A percentile compares a stretch with the other conserved stretches of the same genome.
phyloP scores from a whole-genome alignment of 2,797 vertebrate species.

The Pseudochromis fuscus region DNA sequence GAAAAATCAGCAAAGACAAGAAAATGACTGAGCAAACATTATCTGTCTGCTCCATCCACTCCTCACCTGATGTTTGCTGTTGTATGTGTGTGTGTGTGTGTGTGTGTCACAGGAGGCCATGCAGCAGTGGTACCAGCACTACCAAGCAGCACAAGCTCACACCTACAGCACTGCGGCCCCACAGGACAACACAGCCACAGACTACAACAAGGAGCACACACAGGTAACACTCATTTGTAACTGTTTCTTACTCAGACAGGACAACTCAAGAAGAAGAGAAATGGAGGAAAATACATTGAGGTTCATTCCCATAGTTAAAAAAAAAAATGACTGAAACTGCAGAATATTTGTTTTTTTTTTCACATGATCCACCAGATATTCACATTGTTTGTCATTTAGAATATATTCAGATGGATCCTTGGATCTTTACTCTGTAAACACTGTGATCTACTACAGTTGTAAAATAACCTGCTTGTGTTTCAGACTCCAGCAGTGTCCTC shows the following conservation, averaged over 20 bases:
- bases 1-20: conserved; percentile 21
- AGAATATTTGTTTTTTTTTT: no score
- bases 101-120: conserved; percentile 82
- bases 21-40: conserved; percentile 34
- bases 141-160: conserved; percentile 84
- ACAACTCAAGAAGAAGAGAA: background rate
- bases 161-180: conserved; percentile 76
- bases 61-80: conserved; percentile 12
- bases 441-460: background rate
- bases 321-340: no score
- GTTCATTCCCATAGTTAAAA: background rate
- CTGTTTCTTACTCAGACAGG: background rate
- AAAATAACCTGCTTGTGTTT: conserved; percentile 30
- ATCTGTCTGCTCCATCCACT: conserved; percentile 9
- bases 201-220: conserved; percentile 85
- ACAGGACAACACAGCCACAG: conserved; percentile 75
- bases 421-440: background rate
- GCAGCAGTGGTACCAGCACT: conserved; percentile 90
- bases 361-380: background rate
- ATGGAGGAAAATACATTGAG: background rate
- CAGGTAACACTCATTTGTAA: conserved; percentile 75
- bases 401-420: background rate
- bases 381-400: background rate
- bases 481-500: conserved; percentile 79
- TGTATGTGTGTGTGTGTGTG: conserved; percentile 30